Evolutionary conservation across 2,113 vertebrate genomes (phyloP).

Genomic region (Ovibos moschatus): DNA sequence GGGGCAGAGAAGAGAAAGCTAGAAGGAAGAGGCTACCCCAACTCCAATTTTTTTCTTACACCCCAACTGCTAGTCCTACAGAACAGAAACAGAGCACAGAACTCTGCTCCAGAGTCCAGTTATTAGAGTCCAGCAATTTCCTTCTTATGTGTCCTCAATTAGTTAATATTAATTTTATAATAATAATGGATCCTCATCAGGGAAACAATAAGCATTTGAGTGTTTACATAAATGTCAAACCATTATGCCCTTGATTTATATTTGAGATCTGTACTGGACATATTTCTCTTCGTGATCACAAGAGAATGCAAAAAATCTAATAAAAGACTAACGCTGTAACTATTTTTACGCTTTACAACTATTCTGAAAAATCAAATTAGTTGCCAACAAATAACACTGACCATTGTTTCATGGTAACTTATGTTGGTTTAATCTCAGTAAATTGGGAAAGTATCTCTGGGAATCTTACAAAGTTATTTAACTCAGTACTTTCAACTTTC

Average conservation of each 20-base stretch:
- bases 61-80: background rate
- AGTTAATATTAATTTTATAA: conserved; percentile 30
- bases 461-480: background rate
- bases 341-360: background rate
- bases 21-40: background rate
- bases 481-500: background rate
- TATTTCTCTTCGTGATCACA: background rate
- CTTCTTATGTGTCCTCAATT: background rate
- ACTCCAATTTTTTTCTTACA: background rate
- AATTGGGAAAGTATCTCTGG: background rate
- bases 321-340: background rate
- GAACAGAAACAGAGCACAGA: background rate
- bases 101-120: background rate
- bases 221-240: conserved; percentile 3
- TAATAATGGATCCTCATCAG: background rate
- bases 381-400: background rate
- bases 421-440: background rate
- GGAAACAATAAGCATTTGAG: background rate
- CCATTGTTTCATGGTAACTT: background rate
- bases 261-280: background rate
- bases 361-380: conserved; percentile 10
- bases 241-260: background rate
- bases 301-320: background rate
- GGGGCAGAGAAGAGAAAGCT: background rate
- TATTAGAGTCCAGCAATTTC: background rate